Evolutionary conservation across 2,113 vertebrate species (phyloP).

Genomic region (Nothocercus nigrocapillus): DNA sequence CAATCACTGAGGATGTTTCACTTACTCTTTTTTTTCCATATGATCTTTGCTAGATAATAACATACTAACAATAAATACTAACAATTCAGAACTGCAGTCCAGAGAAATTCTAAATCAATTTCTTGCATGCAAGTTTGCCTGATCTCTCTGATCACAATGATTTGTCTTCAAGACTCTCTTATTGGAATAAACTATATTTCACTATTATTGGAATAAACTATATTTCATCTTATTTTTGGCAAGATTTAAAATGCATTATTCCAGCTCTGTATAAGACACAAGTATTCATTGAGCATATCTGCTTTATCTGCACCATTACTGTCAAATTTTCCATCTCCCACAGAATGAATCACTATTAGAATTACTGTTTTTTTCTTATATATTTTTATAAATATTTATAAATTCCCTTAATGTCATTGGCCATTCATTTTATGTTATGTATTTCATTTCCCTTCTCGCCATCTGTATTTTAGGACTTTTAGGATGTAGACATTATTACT

Average conservation of each 20-base stretch:
- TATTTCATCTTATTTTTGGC: not conserved
- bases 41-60: not conserved
- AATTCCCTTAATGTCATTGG: not conserved
- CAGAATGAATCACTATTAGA: not conserved
- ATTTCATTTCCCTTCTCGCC: not conserved
- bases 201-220: not conserved
- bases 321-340: not conserved
- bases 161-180: not conserved
- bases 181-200: not conserved
- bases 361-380: not conserved
- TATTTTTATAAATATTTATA: not conserved
- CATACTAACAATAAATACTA: not conserved
- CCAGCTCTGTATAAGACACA: not conserved
- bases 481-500: not conserved
- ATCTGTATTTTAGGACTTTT: not conserved
- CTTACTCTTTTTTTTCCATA: conserved; percentile 30
- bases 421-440: not conserved
- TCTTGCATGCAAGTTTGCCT: not conserved
- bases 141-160: not conserved
- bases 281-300: not conserved
- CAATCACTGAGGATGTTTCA: conserved; percentile 33
- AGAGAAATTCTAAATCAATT: conserved; percentile 4
- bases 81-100: not conserved
- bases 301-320: not conserved
- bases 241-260: not conserved